phyloP scores from a whole-genome alignment of 2,113 vertebrate genomes.

The Protobothrops mucrosquamatus region DNA sequence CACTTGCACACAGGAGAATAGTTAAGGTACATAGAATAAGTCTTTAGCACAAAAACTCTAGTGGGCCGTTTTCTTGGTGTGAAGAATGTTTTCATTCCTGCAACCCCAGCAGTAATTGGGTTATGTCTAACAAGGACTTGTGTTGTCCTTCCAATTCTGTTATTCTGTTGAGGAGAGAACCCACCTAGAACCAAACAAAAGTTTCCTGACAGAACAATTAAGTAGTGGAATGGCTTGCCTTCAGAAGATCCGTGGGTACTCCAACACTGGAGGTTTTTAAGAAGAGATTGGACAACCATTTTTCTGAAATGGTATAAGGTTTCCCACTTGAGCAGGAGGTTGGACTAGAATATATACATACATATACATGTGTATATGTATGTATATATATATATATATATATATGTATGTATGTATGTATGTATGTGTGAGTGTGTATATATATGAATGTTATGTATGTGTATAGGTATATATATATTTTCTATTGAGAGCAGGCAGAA shows the following conservation, averaged over 20 bases:
- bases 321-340: background rate
- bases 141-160: background rate
- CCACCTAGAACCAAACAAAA: background rate
- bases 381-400: too few species aligned
- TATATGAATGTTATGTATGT: too few species aligned
- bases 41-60: background rate
- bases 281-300: background rate
- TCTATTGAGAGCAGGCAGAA: too few species aligned
- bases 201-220: background rate
- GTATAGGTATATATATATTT: too few species aligned
- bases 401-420: too few species aligned
- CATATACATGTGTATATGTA: too few species aligned
- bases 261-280: background rate
- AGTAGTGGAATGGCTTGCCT: background rate
- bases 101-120: background rate
- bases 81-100: background rate
- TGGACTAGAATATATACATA: background rate
- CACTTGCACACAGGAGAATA: background rate
- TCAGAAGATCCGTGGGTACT: background rate
- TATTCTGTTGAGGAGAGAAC: background rate
- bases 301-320: background rate
- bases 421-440: too few species aligned
- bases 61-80: background rate
- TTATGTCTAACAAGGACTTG: background rate
- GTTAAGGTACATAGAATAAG: background rate